Percentiles rank a stretch among this genome's conserved stretches.
Conservation (phyloP, 2,797 vertebrate genomes). For the Chaunax sp. region DNA sequence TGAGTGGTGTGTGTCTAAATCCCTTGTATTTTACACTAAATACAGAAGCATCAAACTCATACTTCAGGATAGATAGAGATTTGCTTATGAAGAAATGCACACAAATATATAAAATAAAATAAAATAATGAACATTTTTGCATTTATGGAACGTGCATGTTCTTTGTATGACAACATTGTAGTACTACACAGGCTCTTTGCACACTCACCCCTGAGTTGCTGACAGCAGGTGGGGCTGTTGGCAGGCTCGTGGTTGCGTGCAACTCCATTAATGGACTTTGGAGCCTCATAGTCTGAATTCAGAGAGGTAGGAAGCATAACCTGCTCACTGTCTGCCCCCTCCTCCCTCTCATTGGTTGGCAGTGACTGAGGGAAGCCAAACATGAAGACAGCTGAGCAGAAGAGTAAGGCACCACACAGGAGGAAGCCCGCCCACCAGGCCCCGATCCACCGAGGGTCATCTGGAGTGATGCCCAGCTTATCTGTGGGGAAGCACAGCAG, state of each 20-base stretch:
- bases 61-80: no score
- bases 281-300: slow-evolving; percentile 85
- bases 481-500: slow-evolving; percentile 73
- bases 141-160: neutral
- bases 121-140: neutral
- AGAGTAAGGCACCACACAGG: slow-evolving; percentile 97
- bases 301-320: slow-evolving; percentile 89
- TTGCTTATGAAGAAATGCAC: no score
- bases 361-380: slow-evolving; percentile 98
- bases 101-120: neutral
- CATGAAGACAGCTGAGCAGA: slow-evolving; percentile 96
- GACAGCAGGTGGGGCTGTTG: slow-evolving; percentile 90
- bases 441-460: slow-evolving; percentile 98
- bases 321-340: slow-evolving; percentile 88
- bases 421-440: slow-evolving; percentile 99
- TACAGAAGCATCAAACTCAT: neutral
- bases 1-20: no score
- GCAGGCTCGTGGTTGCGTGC: slow-evolving; percentile 80
- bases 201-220: slow-evolving; percentile 93
- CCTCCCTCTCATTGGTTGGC: slow-evolving; percentile 78
- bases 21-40: neutral
- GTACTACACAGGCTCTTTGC: neutral
- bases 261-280: slow-evolving; percentile 92
- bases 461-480: slow-evolving; percentile 91
- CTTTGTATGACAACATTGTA: neutral